Percentiles rank a stretch among this genome's conserved stretches.
phyloP scores from a whole-genome alignment of 1,140 invertebrate genomes.

The Wasmannia auropunctata region DNA sequence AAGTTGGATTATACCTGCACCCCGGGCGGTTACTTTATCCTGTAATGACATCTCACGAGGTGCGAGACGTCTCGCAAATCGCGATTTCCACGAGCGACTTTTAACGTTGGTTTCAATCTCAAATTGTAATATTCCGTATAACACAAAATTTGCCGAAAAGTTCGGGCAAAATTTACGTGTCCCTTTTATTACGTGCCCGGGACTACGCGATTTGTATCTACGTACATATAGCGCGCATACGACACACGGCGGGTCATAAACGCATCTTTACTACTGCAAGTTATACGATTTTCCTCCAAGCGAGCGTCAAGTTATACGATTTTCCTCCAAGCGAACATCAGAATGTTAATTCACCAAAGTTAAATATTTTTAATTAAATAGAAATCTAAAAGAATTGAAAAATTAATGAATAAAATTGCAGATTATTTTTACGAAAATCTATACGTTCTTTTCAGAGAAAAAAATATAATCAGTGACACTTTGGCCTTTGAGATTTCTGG shows the following conservation, averaged over 20 bases:
- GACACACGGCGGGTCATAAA: slow-evolving; percentile 40
- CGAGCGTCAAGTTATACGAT: neutral
- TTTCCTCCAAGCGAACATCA: neutral
- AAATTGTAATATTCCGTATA: neutral
- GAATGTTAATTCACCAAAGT: neutral
- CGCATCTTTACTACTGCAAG: slow-evolving; percentile 15
- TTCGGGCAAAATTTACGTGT: neutral
- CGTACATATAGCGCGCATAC: neutral
- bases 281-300: neutral
- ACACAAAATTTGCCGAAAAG: neutral
- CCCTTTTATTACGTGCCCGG: neutral
- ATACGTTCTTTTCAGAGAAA: neutral
- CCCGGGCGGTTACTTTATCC: neutral
- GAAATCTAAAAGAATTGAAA: neutral
- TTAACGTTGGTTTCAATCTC: neutral
- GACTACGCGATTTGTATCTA: neutral
- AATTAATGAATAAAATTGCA: neutral
- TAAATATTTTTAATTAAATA: neutral
- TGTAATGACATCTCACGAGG: neutral
- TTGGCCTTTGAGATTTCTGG: neutral
- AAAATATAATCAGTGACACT: neutral
- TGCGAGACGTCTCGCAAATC: neutral
- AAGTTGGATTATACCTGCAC: slow-evolving; percentile 17
- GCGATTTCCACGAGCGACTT: neutral
- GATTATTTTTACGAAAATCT: neutral